Conservation (phyloP, 2,797 vertebrate genomes). For the Neomorphus geoffroyi region DNA sequence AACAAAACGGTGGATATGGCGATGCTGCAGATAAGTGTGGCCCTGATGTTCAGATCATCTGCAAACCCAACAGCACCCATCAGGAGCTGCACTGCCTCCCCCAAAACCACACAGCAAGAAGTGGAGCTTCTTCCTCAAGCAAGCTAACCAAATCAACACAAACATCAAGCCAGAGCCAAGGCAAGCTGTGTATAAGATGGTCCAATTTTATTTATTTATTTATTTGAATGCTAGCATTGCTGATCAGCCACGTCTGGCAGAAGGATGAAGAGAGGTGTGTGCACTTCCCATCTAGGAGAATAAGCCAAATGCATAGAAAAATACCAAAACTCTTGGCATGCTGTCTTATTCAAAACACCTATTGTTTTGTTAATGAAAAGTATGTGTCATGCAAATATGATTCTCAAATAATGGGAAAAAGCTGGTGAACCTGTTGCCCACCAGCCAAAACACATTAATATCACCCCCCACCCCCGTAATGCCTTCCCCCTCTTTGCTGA, state of each 20-base stretch:
- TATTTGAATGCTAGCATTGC: background rate
- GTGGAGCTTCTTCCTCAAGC: accelerated
- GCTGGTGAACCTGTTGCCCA: conserved; percentile 35
- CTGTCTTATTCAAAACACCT: background rate
- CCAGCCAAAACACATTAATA: conserved; percentile 12
- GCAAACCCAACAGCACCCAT: background rate
- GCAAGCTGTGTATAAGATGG: background rate
- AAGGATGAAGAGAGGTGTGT: background rate
- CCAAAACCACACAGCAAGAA: background rate
- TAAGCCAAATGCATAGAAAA: background rate
- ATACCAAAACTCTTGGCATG: background rate
- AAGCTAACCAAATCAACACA: background rate
- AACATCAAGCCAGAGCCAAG: conserved; percentile 1
- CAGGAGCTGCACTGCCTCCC: background rate
- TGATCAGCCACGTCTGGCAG: background rate
- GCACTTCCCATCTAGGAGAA: background rate
- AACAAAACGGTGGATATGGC: accelerated
- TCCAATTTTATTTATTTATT: background rate
- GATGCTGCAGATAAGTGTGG: background rate
- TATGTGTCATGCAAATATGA: background rate
- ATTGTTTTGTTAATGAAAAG: conserved; percentile 22
- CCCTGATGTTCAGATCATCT: background rate
- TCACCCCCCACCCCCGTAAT: background rate
- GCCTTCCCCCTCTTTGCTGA: background rate
- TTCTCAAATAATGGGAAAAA: conserved; percentile 31